Evolutionary conservation across 2,888 invertebrate genomes (phyloP).

Genomic region (Caenorhabditis sinica): DNA sequence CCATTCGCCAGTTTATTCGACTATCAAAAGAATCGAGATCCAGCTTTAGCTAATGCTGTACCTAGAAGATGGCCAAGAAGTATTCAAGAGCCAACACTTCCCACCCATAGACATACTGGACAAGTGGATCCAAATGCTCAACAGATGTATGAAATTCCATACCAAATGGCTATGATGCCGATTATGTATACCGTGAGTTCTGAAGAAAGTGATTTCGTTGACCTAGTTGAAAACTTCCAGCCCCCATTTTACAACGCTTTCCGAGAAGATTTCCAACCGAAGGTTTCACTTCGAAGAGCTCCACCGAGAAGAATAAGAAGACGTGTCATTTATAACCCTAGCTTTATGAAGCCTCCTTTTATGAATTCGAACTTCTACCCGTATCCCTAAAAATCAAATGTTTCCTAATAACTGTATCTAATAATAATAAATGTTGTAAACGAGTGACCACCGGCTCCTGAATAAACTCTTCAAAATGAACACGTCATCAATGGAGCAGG

Average conservation of each 20-base stretch:
- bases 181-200: slow-evolving; percentile 30
- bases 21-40: slow-evolving; percentile 71
- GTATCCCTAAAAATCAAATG: slow-evolving; percentile 22
- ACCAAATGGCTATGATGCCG: slow-evolving; percentile 53
- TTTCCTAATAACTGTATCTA: slow-evolving; percentile 23
- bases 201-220: neutral
- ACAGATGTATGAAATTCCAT: slow-evolving; percentile 29
- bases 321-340: slow-evolving; percentile 8
- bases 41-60: slow-evolving; percentile 50
- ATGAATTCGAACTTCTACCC: neutral
- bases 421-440: slow-evolving; percentile 39
- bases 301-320: slow-evolving; percentile 26
- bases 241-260: slow-evolving; percentile 26
- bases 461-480: slow-evolving; percentile 51
- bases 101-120: neutral
- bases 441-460: slow-evolving; percentile 3
- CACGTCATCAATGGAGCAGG: slow-evolving; percentile 52
- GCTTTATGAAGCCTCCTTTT: neutral
- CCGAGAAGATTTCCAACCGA: slow-evolving; percentile 21
- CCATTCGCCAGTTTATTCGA: slow-evolving; percentile 75
- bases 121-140: neutral
- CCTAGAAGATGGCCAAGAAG: slow-evolving; percentile 61
- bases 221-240: neutral
- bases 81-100: slow-evolving; percentile 11
- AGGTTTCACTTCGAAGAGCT: slow-evolving; percentile 28